Evolutionary conservation across 2,113 vertebrate species (phyloP), one percentile per base, ranked within the genome.

Genomic region (Alligator sinensis): DNA sequence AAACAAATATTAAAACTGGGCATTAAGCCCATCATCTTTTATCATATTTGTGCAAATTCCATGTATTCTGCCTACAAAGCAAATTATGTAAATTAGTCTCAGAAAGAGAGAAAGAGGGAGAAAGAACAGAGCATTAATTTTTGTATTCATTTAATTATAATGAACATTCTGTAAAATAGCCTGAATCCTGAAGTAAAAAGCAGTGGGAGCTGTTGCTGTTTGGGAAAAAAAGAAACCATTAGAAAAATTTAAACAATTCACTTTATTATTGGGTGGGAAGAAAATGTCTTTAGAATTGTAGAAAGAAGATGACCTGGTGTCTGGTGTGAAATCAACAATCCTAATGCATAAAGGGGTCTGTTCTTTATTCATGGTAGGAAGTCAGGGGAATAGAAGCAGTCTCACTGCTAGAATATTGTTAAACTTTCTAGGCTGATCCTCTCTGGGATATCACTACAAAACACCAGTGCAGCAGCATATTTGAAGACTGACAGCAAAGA

Each of bases 71-170:
- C n/a, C 84, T 88, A 34, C 34, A 77, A 47, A 84, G 9, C 57
- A 94, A 81, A 90, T 80, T 76, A 80, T 75, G 38, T 77, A 91
- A 90, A 84, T 14, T 38, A 89, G 25, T 17, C 57, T 78, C 21
- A 47, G 47, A 47, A 9, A 47, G 47, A 38, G 6, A 38, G 38
- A 38, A 5, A 80, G n/a, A 19, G 16, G 75, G 47, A 94, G 27
- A 60, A n/a, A 79, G 6, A 92, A 28, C 5, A 79, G 22, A 72
- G 28, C 28, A 0, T 55, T 19, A 4, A 68, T 28, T 47, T 12
- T 54, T 63, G 68, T 55, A 74, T 90, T 87, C 3, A 77, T 92
- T 86, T 89, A 82, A 84, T 91, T 87, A 62, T 88, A 88, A 57
- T 15, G 77, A 80, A 15, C 5, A 24, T 13, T 34, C 70, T 80